These are phyloP conservation scores for Reticulitermes speratus DNA, from an alignment of 1,140 invertebrate genomes.

Conservation along the genomic window DNA sequence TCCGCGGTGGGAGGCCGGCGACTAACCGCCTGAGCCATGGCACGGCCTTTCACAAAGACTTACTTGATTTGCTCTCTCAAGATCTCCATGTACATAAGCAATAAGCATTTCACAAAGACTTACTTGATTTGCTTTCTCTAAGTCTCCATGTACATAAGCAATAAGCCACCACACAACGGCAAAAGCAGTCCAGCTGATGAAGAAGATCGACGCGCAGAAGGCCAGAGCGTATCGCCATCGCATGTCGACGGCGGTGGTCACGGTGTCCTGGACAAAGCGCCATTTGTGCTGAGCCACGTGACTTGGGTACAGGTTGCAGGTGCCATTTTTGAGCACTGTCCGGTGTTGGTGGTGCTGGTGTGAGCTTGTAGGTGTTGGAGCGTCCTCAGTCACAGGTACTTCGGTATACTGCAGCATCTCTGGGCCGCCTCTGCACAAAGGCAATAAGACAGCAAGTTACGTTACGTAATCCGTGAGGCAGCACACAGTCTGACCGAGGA, in stretches of 20 bases:
- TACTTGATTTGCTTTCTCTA: constrained; percentile 41
- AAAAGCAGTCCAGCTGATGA: constrained; percentile 56
- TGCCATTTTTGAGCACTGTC: not conserved
- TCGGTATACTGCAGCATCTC: not conserved
- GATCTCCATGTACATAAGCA: too few relatives aligned
- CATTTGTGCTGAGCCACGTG: not conserved
- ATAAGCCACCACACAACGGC: constrained; percentile 55
- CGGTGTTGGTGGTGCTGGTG: not conserved
- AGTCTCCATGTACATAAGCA: constrained; percentile 52
- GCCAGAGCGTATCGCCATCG: constrained; percentile 61
- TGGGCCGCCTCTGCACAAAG: not conserved
- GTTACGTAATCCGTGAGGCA: too few relatives aligned
- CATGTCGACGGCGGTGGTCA: constrained; percentile 60
- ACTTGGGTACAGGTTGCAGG: not conserved
- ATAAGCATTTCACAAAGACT: not conserved
- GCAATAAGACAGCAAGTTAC: too few relatives aligned
- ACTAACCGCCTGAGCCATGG: too few relatives aligned
- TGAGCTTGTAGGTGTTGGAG: not conserved
- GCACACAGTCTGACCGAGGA: too few relatives aligned
- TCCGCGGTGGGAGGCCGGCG: too few relatives aligned
- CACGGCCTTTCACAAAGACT: too few relatives aligned
- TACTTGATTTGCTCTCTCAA: too few relatives aligned
- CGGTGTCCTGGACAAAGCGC: constrained; percentile 47
- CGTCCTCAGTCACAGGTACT: not conserved
- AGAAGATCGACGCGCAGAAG: constrained; percentile 52